Evolutionary conservation across 2,888 invertebrate species (phyloP).

Genomic region (Netelia melanura): DNA sequence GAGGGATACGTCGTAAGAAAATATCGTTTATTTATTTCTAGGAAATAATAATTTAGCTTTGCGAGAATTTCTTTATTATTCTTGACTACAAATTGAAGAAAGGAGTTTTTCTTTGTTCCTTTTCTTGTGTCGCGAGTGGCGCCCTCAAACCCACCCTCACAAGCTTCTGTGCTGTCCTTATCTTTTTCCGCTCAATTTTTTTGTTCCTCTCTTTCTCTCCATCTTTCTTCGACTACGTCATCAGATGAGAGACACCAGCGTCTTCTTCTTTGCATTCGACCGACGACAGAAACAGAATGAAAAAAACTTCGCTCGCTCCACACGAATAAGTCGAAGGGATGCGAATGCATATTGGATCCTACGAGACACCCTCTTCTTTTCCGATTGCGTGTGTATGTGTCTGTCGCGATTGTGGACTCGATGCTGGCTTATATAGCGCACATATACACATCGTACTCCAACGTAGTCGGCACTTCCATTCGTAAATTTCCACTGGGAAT

Average conservation of each 20-base stretch:
- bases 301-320: background rate
- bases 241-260: constrained; percentile 3
- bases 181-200: constrained; percentile 11
- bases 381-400: background rate
- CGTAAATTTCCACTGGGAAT: constrained; percentile 62
- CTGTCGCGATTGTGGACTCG: background rate
- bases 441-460: background rate
- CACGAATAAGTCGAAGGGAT: background rate
- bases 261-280: constrained; percentile 14
- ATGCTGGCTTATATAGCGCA: background rate
- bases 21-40: no score
- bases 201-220: constrained; percentile 2
- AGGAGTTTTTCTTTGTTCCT: no score
- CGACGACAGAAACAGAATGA: background rate
- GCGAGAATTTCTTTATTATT: no score
- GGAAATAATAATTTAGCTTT: no score
- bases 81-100: no score
- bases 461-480: constrained; percentile 42
- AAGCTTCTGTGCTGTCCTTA: background rate
- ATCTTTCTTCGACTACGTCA: constrained; percentile 19
- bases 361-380: background rate
- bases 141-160: no score
- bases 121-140: no score
- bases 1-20: no score
- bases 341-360: background rate